Percentiles rank a stretch among this genome's conserved stretches.
Conservation (phyloP, 2,113 vertebrate species). For the Laticauda colubrina region DNA sequence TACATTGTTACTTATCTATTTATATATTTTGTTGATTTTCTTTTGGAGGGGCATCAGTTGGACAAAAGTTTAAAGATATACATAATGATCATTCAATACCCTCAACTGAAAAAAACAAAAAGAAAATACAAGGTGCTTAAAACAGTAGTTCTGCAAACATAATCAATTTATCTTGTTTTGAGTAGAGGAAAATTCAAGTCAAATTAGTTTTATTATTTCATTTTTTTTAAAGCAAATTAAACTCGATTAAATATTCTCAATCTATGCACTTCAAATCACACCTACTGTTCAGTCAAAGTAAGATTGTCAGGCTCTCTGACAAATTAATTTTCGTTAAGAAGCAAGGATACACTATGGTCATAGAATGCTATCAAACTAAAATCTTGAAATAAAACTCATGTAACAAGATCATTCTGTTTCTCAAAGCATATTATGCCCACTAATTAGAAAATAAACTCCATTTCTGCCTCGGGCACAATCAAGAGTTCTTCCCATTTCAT, state of each 20-base stretch:
- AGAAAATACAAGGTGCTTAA: slow-evolving; percentile 71
- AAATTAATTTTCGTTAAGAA: slow-evolving; percentile 73
- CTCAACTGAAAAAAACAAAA: slow-evolving; percentile 62
- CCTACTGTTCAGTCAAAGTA: slow-evolving; percentile 71
- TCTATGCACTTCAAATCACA: slow-evolving; percentile 77
- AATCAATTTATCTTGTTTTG: slow-evolving; percentile 68
- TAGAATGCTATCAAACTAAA: slow-evolving; percentile 32
- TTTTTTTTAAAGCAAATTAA: slow-evolving; percentile 63
- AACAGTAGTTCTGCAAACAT: slow-evolving; percentile 72
- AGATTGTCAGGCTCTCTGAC: slow-evolving; percentile 72
- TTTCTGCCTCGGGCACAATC: slow-evolving; percentile 63
- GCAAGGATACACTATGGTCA: slow-evolving; percentile 21
- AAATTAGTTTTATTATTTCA: slow-evolving; percentile 70
- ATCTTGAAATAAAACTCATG: slow-evolving; percentile 63
- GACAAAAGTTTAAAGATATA: slow-evolving; percentile 67
- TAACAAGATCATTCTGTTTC: slow-evolving; percentile 55
- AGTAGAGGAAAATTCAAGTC: slow-evolving; percentile 66
- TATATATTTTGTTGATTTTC: slow-evolving; percentile 68
- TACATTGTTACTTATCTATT: slow-evolving; percentile 68
- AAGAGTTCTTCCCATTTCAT: slow-evolving; percentile 65
- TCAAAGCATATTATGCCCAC: slow-evolving; percentile 59
- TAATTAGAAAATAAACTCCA: slow-evolving; percentile 50
- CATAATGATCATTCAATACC: slow-evolving; percentile 62
- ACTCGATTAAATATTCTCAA: slow-evolving; percentile 74
- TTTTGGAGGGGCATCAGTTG: slow-evolving; percentile 68